Conservation (phyloP, 1,140 invertebrate genomes). For the Marisa cornuarietis region DNA sequence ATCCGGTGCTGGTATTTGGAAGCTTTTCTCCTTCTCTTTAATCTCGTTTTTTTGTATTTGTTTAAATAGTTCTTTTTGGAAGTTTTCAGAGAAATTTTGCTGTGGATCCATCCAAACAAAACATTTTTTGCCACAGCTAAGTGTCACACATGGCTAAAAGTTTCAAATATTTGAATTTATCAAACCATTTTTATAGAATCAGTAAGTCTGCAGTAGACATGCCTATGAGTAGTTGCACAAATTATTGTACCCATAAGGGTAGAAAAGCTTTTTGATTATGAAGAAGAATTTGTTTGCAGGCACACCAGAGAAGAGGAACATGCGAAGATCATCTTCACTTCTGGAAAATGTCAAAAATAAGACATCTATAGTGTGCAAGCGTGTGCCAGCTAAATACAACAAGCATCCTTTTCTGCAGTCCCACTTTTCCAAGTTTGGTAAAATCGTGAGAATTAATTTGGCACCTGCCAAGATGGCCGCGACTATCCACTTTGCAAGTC, state of each 20-base stretch:
- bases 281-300: background rate
- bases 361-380: constrained; percentile 49
- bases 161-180: too few species aligned
- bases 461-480: constrained; percentile 44
- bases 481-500: constrained; percentile 54
- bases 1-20: too few species aligned
- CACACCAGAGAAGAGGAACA: constrained; percentile 6
- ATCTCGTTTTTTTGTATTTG: too few species aligned
- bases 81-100: too few species aligned
- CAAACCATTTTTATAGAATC: too few species aligned
- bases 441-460: constrained; percentile 42
- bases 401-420: constrained; percentile 37
- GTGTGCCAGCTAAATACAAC: constrained; percentile 50
- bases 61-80: too few species aligned
- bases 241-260: background rate
- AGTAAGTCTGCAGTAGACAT: too few species aligned
- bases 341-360: constrained; percentile 42
- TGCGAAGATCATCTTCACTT: background rate
- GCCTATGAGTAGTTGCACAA: background rate
- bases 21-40: too few species aligned
- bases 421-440: constrained; percentile 58
- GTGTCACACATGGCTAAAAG: too few species aligned
- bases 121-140: too few species aligned
- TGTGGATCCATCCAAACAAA: too few species aligned
- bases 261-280: background rate